Base-by-base conservation (phyloP, 2,888 invertebrate genomes). In the Perizoma flavofasciatum region DNA sequence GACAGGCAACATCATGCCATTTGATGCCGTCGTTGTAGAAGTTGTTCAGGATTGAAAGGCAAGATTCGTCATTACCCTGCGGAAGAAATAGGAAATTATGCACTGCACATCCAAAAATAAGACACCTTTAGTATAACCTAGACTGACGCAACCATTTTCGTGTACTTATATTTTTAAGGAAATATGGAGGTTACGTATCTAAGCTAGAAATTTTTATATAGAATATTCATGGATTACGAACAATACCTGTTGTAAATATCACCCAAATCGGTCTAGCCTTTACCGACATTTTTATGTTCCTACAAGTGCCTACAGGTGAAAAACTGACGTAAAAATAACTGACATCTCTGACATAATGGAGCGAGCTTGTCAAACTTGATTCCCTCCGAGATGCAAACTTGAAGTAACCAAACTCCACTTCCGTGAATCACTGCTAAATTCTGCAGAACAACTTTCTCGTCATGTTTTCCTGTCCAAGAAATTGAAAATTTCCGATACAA, bases 11-110 rank as follows among this genome's bases (percentile, higher is more conserved):
- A 81, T 97, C 96, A 92, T 97, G 96, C 96, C 96, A 96, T 85
- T 96, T 96, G 79, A 96, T 93, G 65, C 96, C 96, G 80, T 96
- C 96, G 81, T 96, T 96, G 93, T 97, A 97, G 94, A 97, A 97
- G 88, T 97, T 97, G 92, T 97, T 97, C 79, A 97, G 90, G 73
- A 97, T 96, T 57, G 97, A 96, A 77, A 97, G 84, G 82, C 97
- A 97, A 45, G 97, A 97, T 90, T 97, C 97, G 82, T 97, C 97
- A 81, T 97, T 97, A 70, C 97, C 97, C 96, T 96, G 86, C 33
- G 51, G 35, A 55, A 33, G 6, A 41, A 46, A 37, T 33, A 45
- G 10, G 22, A 48, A 35, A 34, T 45, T 10, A 45, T 0, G 34
- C n/a, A 48, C 11, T 43, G 9, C 11, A 39, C 9, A 8, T 39